Base-by-base conservation (phyloP, 2,113 vertebrate species). In the Phoenicopterus ruber region DNA sequence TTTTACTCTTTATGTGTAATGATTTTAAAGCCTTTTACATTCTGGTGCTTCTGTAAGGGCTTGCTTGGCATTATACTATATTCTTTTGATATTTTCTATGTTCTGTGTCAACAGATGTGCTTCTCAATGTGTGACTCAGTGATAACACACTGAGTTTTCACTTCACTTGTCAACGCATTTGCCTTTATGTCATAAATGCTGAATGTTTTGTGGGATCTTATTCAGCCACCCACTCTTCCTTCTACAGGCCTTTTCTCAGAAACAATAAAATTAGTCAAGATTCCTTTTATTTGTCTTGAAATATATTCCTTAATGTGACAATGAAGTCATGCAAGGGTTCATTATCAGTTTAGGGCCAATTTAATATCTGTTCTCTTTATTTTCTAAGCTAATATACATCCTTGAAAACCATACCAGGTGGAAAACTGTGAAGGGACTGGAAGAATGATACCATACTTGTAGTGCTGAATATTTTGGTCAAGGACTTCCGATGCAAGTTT, bases 211-310 rank as follows among this genome's bases (percentile, higher is more conserved):
- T 52, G 54, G 73, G 47, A 73, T 86, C 82, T 95, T 96, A 86
- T 62, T 93, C 91, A 96, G 69, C 90, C 84, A 89, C 86, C 82
- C 79, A 91, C 79, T 83, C 86, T 88, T 96, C 79, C 65, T 90
- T 88, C 21, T 57, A 25, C 36, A 92, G 42, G 6, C 55, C 32
- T 92, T 82, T 93, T 94, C 93, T 82, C 73, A 87, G 93, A 93
- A 94, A 82, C 70, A 73, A n/a, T 50, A 69, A 63, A 84, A 88
- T 96, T 79, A 93, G 58, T 82, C 71, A 97, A 88, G 42, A 88
- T 86, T 76, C 44, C 61, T 91, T 74, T 73, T 50, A 32, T 54
- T 93, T 67, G 22, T 58, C 71, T 95, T 82, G 65, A 90, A 95
- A 93, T 66, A 32, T 17, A 18, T 87, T 91, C n/a, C 25, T 94